Base-by-base conservation (phyloP, 2,797 vertebrate species). In the Sebastes jordani region DNA sequence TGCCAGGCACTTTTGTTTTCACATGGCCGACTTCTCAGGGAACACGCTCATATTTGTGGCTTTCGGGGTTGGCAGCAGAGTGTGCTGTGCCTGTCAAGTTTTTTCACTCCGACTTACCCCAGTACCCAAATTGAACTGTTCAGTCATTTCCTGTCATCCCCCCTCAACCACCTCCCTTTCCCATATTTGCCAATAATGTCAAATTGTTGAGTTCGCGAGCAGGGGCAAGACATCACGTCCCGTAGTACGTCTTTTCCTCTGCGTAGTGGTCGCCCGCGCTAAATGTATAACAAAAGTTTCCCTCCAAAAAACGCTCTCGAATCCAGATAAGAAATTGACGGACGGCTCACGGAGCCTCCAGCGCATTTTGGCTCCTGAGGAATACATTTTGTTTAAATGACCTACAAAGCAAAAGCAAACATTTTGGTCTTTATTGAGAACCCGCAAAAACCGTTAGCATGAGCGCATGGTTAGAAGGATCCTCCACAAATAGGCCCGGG, bases 11-110 rank as follows among this genome's bases (percentile, higher is more conserved):
- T 95, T 95, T 94, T 93, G 93, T 95, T 93, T 93, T 93, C 89
- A 92, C 90, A 91, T 93, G 88, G 90, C 88, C 89, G 75, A 92
- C 91, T 95, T 94, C 93, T 95, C 93, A 93, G 92, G 92, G 93
- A 94, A 95, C 92, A 94, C 80, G 84, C 88, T 95, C 92, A 95
- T 95, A 93, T 95, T 95, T 96, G 94, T 92, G 95, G 95, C 91
- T 94, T 93, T 94, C 66, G 83, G 88, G 90, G 83, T 92, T 95
- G 94, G 95, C 94, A 93, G 90, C 86, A 78, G 80, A 88, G 89
- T 91, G 88, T 90, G 90, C 90, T 93, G 83, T 68, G 89, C 87
- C 91, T 92, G 89, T 95, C 92, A 91, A 88, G 61, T 86, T 93
- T 93, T 91, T 91, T 91, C 83, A 90, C 87, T 93, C 66, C 59